Evolutionary conservation across 1,140 invertebrate species (phyloP), one percentile per base, ranked within the genome.

Genomic region (Trachelipus rathkii): DNA sequence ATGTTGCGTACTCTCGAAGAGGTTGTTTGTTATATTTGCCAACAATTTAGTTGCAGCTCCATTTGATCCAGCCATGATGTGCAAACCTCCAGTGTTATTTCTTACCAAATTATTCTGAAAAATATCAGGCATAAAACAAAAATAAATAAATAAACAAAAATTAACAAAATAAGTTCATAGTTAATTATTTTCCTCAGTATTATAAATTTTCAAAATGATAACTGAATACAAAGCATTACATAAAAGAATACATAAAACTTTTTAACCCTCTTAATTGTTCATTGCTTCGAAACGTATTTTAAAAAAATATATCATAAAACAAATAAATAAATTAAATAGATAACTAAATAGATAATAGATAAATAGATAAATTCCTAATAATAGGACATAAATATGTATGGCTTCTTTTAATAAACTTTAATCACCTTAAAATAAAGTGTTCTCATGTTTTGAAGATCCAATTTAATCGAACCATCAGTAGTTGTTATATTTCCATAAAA

Each of bases 401-500:
- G 13, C 6, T 33, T 33, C 33, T n/a, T 33, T 33, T 33, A 33
- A 33, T 33, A 33, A 6, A 33, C 33, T 33, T 33, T 33, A 70
- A 71, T 88, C 84, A 94, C 93, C 86, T 91, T 90, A 82, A 96
- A 94, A 79, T 91, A 92, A 45, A 98, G 84, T 7, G 92, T 91
- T 83, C 94, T 92, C 68, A 95, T 96, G 85, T 99, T 98, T 85
- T 99, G 96, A 0, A 99, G 88, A 83, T 97, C 93, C 69, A 99
- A 87, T 79, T 90, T 89, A 4, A 98, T 86, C 9, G 94, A 91
- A 2, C 93, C 90, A 74, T 89, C 87, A 82, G 93, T 95, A 0
- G 95, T 94, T 0, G 95, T 94, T 82, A 99, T 95, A 85, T 99
- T 99, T 10, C 96, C 94, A 83, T 96, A 98, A 2, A 96, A 85